A percentile compares a stretch with the other conserved stretches of the same genome.
Evolutionary conservation across 2,797 vertebrate genomes (phyloP).

Genomic region (Artibeus jamaicensis): DNA sequence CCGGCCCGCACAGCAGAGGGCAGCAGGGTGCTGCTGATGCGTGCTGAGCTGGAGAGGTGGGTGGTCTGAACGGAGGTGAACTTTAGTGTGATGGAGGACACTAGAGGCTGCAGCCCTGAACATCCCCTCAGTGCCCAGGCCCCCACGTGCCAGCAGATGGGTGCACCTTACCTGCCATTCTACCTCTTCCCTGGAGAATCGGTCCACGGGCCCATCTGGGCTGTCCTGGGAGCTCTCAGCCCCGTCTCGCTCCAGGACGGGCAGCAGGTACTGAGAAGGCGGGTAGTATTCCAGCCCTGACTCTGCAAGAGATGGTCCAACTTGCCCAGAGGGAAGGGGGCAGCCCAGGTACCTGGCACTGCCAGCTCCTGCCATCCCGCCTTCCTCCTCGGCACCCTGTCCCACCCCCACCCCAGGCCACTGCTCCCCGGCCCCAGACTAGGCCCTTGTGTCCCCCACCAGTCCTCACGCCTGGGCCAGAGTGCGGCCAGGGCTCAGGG

Average conservation of each 20-base stretch:
- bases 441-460: no score
- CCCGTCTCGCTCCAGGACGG: constrained; percentile 86
- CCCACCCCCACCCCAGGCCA: neutral
- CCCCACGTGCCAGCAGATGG: neutral
- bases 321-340: neutral
- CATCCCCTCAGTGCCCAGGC: rapidly evolving
- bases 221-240: constrained; percentile 71
- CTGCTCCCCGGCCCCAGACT: neutral
- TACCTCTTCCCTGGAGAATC: constrained; percentile 80
- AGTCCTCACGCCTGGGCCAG: neutral
- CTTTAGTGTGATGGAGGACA: neutral
- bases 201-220: constrained; percentile 70
- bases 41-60: neutral
- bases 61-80: neutral
- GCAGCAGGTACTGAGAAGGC: constrained; percentile 91
- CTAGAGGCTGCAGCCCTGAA: neutral
- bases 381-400: neutral
- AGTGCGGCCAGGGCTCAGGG: neutral
- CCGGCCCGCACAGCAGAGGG: neutral
- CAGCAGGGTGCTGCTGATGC: neutral
- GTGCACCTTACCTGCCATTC: constrained; percentile 88
- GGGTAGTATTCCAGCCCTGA: constrained; percentile 91
- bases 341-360: rapidly evolving
- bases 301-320: constrained; percentile 82
- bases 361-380: neutral